Conservation (phyloP, 1,140 invertebrate species). For the Meteorus sp. region DNA sequence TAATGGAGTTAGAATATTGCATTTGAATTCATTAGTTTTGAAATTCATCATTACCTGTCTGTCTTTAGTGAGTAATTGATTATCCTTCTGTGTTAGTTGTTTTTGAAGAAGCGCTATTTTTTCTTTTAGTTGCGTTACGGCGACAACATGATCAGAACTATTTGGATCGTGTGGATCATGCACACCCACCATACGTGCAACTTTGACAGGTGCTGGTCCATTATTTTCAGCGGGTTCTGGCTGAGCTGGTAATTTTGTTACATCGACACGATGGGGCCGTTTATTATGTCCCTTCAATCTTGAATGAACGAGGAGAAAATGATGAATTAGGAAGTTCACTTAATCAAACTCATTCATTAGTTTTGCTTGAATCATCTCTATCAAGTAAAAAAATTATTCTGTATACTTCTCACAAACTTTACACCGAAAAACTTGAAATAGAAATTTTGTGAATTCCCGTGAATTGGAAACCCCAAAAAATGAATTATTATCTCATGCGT, state of each 20-base stretch:
- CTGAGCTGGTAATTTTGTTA: constrained; percentile 66
- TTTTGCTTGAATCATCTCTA: too few relatives aligned
- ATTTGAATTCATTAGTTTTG: background rate
- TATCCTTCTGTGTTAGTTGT: constrained; percentile 82
- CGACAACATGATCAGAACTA: constrained; percentile 90
- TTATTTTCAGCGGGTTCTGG: constrained; percentile 49
- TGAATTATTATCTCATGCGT: too few relatives aligned
- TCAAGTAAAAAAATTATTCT: too few relatives aligned
- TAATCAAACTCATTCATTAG: too few relatives aligned
- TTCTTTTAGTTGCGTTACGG: constrained; percentile 91
- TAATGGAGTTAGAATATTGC: too few relatives aligned
- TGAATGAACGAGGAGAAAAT: constrained; percentile 26
- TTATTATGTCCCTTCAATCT: constrained; percentile 72
- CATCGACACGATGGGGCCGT: constrained; percentile 72
- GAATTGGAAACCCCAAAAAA: too few relatives aligned
- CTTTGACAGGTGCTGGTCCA: constrained; percentile 57
- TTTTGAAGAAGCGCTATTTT: constrained; percentile 92
- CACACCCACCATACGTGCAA: constrained; percentile 52
- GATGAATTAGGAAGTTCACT: too few relatives aligned
- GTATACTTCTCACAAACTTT: too few relatives aligned
- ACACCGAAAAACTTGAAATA: too few relatives aligned
- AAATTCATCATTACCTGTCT: constrained; percentile 70
- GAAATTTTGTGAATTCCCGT: too few relatives aligned
- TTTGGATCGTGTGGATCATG: constrained; percentile 71
- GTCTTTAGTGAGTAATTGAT: constrained; percentile 85